Conservation (phyloP, 2,113 vertebrate species). For the Oryzias celebensis region DNA sequence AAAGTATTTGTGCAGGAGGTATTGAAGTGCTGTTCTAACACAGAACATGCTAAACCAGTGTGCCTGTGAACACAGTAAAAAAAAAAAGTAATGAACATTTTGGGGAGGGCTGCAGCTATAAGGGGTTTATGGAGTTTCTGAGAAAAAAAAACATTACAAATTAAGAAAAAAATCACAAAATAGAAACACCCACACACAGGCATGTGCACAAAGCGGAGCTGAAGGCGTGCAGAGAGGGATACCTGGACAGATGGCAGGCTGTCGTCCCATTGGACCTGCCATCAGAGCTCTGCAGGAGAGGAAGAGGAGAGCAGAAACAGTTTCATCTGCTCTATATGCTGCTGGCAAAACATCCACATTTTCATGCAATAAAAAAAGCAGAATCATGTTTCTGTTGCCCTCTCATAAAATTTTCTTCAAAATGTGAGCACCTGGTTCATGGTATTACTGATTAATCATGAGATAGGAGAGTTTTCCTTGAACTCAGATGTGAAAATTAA, state of each 20-base stretch:
- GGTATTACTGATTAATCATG: constrained; percentile 24
- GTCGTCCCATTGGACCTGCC: constrained; percentile 62
- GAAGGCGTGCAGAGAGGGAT: constrained; percentile 44
- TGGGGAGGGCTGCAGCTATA: background rate
- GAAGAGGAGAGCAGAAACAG: constrained; percentile 57
- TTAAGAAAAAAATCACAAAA: background rate
- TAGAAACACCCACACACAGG: constrained; percentile 11
- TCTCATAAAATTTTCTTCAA: background rate
- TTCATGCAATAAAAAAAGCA: background rate
- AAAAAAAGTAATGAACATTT: background rate
- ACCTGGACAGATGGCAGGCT: constrained; percentile 77
- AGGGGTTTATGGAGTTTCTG: constrained; percentile 1
- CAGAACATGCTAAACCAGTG: constrained; percentile 21
- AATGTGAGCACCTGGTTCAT: background rate
- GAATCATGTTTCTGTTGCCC: background rate
- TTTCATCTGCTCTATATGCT: constrained; percentile 34
- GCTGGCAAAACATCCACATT: background rate
- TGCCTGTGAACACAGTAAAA: constrained; percentile 6
- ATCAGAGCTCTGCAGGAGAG: constrained; percentile 58
- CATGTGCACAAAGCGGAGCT: constrained; percentile 28
- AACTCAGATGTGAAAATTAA: constrained; percentile 54
- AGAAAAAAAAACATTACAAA: constrained; percentile 5
- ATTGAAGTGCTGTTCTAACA: constrained; percentile 12
- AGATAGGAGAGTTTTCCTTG: constrained; percentile 24
- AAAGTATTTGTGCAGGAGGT: background rate